Conservation (phyloP, 2,113 vertebrate genomes). For the Papio anubis region DNA sequence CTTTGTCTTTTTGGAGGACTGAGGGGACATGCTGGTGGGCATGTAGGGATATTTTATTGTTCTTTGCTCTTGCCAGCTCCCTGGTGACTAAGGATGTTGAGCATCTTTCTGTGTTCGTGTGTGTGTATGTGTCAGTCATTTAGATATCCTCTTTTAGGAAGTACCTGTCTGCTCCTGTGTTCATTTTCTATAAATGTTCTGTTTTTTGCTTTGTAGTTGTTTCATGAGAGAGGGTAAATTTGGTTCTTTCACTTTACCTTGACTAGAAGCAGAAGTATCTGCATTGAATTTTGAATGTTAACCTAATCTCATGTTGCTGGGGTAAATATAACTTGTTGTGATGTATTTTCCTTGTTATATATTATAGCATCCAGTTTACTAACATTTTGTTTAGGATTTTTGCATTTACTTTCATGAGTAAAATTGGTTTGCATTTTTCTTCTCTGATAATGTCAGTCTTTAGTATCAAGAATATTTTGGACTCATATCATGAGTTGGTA, state of each 20-base stretch:
- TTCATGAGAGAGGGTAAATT: neutral
- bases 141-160: neutral
- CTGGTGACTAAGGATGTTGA: neutral
- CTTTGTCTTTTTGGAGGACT: neutral
- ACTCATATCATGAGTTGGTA: neutral
- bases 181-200: neutral
- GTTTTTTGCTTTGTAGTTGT: neutral
- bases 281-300: neutral
- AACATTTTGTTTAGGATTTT: conserved; percentile 16
- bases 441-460: neutral
- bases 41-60: neutral
- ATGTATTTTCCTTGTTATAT: neutral
- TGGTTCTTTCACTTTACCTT: neutral
- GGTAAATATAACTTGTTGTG: neutral
- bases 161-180: neutral
- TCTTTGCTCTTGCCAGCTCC: neutral
- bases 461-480: neutral
- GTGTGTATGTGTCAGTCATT: neutral
- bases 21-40: neutral
- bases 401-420: neutral
- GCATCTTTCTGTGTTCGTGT: neutral
- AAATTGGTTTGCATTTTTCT: neutral
- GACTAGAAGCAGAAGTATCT: neutral
- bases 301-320: neutral
- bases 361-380: neutral